Conservation (phyloP, 2,888 invertebrate species). For the Sphaeridia pumilis region DNA sequence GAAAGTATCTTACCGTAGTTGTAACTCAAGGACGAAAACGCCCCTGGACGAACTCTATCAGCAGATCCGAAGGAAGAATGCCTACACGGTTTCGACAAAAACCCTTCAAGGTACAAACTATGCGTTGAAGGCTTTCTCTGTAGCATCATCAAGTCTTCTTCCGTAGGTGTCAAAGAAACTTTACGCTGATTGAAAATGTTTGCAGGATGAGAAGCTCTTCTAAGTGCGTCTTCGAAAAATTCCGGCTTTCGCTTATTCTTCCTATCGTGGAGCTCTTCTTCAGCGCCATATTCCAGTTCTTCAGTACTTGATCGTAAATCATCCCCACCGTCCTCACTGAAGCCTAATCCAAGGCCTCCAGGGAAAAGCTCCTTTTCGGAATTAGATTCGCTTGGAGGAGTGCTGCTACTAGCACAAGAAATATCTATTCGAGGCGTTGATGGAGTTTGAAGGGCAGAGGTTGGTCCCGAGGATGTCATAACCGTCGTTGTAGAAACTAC, state of each 20-base stretch:
- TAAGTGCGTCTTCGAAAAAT: slow-evolving; percentile 18
- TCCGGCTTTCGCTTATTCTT: slow-evolving; percentile 19
- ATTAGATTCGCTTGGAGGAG: slow-evolving; percentile 60
- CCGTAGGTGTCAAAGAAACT: slow-evolving; percentile 19
- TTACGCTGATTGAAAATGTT: slow-evolving; percentile 31
- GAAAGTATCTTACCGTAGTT: slow-evolving; percentile 14
- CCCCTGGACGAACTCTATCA: slow-evolving; percentile 29
- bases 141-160: slow-evolving; percentile 11
- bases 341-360: slow-evolving; percentile 34
- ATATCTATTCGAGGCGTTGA: slow-evolving; percentile 77
- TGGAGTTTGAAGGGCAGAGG: slow-evolving; percentile 48
- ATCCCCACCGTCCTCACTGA: slow-evolving; percentile 59
- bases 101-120: slow-evolving; percentile 32
- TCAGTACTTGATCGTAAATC: slow-evolving; percentile 78
- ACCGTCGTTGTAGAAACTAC: slow-evolving; percentile 23
- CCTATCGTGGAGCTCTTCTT: slow-evolving; percentile 39
- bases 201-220: slow-evolving; percentile 32
- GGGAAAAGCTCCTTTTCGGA: slow-evolving; percentile 22
- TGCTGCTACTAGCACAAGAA: slow-evolving; percentile 76
- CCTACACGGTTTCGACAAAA: slow-evolving; percentile 25
- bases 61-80: slow-evolving; percentile 32
- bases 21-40: slow-evolving; percentile 30
- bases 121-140: slow-evolving; percentile 33
- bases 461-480: slow-evolving; percentile 25
- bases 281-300: slow-evolving; percentile 66